Evolutionary conservation across 2,113 vertebrate species (phyloP).

Genomic region (Sitta europaea): DNA sequence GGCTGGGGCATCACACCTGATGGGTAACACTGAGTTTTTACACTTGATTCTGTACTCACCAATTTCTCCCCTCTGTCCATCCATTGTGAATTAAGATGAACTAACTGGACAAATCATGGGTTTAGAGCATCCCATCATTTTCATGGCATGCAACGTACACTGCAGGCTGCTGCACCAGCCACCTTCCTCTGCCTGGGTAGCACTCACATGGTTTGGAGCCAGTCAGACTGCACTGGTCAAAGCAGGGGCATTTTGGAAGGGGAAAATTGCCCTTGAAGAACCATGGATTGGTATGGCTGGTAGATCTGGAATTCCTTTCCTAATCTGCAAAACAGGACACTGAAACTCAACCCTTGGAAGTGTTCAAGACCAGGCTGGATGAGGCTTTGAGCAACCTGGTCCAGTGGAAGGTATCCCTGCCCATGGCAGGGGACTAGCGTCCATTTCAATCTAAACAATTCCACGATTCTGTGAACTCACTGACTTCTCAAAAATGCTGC

Average conservation of each 20-base stretch:
- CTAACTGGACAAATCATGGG: neutral
- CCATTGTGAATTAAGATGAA: neutral
- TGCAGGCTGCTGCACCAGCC: neutral
- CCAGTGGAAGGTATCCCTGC: neutral
- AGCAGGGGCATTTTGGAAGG: neutral
- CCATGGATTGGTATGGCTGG: neutral
- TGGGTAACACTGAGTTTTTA: accelerated
- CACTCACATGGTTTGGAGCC: neutral
- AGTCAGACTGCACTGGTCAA: neutral
- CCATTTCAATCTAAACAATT: neutral
- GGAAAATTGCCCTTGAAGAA: neutral
- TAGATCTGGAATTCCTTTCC: neutral
- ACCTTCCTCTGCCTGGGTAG: neutral
- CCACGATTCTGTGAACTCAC: neutral
- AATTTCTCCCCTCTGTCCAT: neutral
- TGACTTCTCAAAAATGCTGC: neutral
- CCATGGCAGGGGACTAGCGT: neutral
- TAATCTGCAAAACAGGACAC: neutral
- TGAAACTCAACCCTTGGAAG: neutral
- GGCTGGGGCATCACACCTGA: neutral
- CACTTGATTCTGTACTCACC: neutral
- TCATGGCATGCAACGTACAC: accelerated
- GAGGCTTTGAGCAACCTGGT: neutral
- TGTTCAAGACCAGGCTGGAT: neutral
- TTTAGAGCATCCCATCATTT: neutral